A percentile compares a stretch with the other conserved stretches of the same genome.
These are phyloP conservation scores for Drosophila serrata DNA, from an alignment of 1,140 invertebrate genomes.

Conservation along the genomic window DNA sequence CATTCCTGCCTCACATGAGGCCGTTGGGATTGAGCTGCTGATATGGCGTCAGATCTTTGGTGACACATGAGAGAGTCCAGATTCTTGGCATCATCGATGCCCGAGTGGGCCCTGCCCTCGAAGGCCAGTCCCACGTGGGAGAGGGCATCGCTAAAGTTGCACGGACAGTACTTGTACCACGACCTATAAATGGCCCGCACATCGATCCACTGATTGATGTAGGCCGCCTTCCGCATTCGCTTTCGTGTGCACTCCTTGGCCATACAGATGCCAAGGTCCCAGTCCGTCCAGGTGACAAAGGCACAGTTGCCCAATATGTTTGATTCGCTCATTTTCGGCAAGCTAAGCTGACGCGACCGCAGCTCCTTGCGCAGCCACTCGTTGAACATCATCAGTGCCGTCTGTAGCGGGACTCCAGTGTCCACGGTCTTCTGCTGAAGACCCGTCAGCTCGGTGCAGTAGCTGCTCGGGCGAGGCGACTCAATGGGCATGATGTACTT, in stretches of 20 bases:
- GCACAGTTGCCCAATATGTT: constrained; percentile 80
- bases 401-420: constrained; percentile 84
- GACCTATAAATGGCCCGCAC: constrained; percentile 83
- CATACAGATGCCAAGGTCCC: constrained; percentile 86
- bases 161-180: constrained; percentile 85
- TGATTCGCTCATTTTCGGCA: constrained; percentile 75
- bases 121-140: constrained; percentile 87
- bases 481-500: constrained; percentile 88
- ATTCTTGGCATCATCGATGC: constrained; percentile 88
- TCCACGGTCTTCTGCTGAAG: constrained; percentile 86
- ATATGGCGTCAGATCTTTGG: constrained; percentile 85
- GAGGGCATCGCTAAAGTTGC: constrained; percentile 87
- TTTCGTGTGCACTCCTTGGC: constrained; percentile 86
- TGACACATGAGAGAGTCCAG: constrained; percentile 87
- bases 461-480: constrained; percentile 88
- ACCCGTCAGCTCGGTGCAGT: constrained; percentile 90
- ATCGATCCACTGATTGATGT: constrained; percentile 86
- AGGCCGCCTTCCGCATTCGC: constrained; percentile 77
- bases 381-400: constrained; percentile 85
- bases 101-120: constrained; percentile 88
- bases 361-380: constrained; percentile 85
- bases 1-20: constrained; percentile 65
- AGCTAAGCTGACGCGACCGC: constrained; percentile 75
- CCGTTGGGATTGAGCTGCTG: constrained; percentile 80
- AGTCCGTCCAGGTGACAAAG: constrained; percentile 86